Evolutionary conservation across 2,113 vertebrate genomes (phyloP).

Genomic region (Callorhinus ursinus): DNA sequence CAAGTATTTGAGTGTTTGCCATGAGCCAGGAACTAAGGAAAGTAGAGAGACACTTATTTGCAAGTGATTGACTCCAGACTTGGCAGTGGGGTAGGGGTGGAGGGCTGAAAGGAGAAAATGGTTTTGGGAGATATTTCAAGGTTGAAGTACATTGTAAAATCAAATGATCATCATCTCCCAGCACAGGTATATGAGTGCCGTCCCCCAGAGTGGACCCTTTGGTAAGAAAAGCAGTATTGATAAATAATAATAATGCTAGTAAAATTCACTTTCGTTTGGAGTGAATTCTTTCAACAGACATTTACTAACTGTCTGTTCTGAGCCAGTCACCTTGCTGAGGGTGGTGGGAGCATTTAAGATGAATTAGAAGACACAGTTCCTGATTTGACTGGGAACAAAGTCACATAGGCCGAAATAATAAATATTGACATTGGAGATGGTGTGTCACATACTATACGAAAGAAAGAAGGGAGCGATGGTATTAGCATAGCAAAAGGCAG

Average conservation of each 20-base stretch:
- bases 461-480: neutral
- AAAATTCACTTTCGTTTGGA: neutral
- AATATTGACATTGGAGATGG: neutral
- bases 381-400: neutral
- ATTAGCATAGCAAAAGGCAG: neutral
- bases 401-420: neutral
- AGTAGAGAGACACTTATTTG: neutral
- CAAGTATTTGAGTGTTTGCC: neutral
- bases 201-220: neutral
- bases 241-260: neutral
- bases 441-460: neutral
- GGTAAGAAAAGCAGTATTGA: neutral
- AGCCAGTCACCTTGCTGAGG: neutral
- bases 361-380: neutral
- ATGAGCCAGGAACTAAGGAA: neutral
- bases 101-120: neutral
- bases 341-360: neutral
- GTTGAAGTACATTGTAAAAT: neutral
- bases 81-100: neutral
- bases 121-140: neutral
- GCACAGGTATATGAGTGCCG: fast-evolving
- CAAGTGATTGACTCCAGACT: neutral
- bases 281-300: neutral
- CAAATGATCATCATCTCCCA: neutral
- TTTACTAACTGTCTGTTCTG: neutral